A percentile compares a stretch with the other conserved stretches of the same genome.
Conservation (phyloP, 2,797 vertebrate species). For the Sebastes reedi region DNA sequence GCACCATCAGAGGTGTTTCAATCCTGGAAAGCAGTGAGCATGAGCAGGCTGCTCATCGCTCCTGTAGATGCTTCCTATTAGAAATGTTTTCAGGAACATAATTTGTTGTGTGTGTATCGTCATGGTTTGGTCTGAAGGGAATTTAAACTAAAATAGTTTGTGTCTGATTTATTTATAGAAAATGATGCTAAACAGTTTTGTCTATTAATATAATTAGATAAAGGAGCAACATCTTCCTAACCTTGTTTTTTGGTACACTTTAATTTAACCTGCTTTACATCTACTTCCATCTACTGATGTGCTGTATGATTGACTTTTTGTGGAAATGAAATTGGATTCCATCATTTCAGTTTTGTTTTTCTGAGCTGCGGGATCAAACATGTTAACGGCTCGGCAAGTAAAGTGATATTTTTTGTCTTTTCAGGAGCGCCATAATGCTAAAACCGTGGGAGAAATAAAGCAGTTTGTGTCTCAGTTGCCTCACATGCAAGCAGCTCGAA, state of each 20-base stretch:
- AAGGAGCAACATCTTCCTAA: not conserved
- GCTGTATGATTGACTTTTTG: not conserved
- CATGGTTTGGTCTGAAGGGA: not conserved
- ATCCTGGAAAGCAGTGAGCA: not conserved
- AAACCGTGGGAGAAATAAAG: slow-evolving; percentile 98
- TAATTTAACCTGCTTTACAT: slow-evolving; percentile 51
- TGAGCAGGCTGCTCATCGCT: not conserved
- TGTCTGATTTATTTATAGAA: not conserved
- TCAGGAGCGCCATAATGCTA: slow-evolving; percentile 95
- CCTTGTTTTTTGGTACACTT: not conserved
- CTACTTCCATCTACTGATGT: not conserved
- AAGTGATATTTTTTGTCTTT: slow-evolving; percentile 36
- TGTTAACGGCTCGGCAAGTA: not conserved
- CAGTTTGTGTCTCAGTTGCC: slow-evolving; percentile 98
- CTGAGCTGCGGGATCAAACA: not conserved
- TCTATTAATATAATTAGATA: not conserved
- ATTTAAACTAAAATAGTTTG: not conserved
- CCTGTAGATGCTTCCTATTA: not conserved
- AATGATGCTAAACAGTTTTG: not conserved
- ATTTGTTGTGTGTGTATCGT: not conserved
- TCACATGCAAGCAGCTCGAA: slow-evolving; percentile 97
- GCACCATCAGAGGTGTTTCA: not conserved
- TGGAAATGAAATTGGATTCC: not conserved
- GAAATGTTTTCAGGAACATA: not conserved
- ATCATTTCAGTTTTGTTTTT: not conserved